phyloP scores from a whole-genome alignment of 2,797 vertebrate genomes.

The Trichosurus vulpecula region DNA sequence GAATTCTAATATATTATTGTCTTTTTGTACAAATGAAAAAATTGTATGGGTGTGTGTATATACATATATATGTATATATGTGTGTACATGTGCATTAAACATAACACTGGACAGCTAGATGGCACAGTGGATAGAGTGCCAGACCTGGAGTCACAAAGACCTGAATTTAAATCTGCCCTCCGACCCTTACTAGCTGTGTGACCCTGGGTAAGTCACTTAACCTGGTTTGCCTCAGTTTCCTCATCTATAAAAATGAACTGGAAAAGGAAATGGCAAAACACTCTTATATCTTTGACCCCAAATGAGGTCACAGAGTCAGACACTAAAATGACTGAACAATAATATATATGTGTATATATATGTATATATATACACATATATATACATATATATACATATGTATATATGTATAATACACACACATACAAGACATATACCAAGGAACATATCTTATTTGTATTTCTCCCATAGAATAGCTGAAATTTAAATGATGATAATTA shows the following conservation, averaged over 20 bases:
- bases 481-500: background rate
- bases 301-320: background rate
- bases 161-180: background rate
- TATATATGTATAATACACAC: background rate
- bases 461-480: background rate
- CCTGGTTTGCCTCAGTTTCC: background rate
- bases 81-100: background rate
- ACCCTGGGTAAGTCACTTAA: background rate
- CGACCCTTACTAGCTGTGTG: background rate
- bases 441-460: background rate
- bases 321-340: background rate
- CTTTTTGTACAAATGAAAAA: background rate
- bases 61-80: no score
- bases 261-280: background rate
- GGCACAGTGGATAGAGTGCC: background rate
- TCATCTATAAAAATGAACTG: background rate
- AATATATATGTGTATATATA: no score
- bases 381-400: no score
- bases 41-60: background rate
- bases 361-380: no score
- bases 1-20: conserved; percentile 6
- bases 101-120: background rate
- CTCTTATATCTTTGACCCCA: background rate
- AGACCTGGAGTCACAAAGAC: background rate
- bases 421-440: background rate